Base-by-base conservation (phyloP, 2,797 vertebrate species). In the Lindbergichthys nudifrons region DNA sequence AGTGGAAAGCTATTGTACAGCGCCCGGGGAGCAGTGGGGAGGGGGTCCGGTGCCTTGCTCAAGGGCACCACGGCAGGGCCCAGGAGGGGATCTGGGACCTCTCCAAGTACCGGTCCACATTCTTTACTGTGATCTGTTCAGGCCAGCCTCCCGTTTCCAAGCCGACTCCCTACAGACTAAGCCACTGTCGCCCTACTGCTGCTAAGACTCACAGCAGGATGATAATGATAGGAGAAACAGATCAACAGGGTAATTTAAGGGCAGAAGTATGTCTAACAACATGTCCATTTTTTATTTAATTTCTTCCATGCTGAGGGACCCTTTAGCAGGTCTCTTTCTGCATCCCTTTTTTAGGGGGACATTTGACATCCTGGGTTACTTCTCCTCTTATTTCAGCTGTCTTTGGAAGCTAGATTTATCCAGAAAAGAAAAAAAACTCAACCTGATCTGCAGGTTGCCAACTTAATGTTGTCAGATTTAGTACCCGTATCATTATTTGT, bases 281-380 rank as follows among this genome's bases (percentile, higher is more conserved):
- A 18, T 26, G 8, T 36, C 21, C 11, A 48, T 11, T 14, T 14
- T 41, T 18, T 36, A n/a, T 30, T 57, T 16, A 9, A 42, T 65
- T 26, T 73, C 23, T 21, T 58, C 39, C 23, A 19, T 9, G 6
- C 46, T 53, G 69, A 45, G 47, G 39, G 5, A 3, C 46, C 12
- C n/a, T 13, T 3, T 4, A 42, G 43, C 54, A 11, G 60, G 13
- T 50, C 52, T 1, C 51, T 14, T 1, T 26, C 26, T 26, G 26
- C 26, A 26, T 26, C 26, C 11, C 30, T 30, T 16, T 45, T 53
- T 26, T 3, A 26, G 18, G 42, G 19, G 51, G 56, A 77, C 76
- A 64, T 78, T 58, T 73, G 76, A 68, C 64, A 45, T 18, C 16
- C 6, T 6, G 4, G 16, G 2, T 61, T 64, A 19, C 60, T 36